Conservation (phyloP, 2,113 vertebrate genomes). For the Antechinus stuartii region DNA sequence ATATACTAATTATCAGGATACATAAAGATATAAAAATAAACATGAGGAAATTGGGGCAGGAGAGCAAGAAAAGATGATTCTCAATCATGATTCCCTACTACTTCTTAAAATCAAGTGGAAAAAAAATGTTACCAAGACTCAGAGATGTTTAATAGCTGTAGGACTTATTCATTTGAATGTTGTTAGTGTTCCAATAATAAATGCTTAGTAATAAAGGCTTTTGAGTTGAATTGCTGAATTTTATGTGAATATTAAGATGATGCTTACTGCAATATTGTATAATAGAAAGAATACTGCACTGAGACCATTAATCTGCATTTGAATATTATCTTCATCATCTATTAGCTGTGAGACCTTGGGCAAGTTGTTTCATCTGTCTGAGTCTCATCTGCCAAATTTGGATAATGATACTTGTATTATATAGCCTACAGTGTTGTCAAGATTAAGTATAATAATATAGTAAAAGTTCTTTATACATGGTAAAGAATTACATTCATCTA, state of each 20-base stretch:
- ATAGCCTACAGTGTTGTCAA: background rate
- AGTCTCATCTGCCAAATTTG: background rate
- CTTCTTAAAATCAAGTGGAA: background rate
- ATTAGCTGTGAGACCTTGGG: background rate
- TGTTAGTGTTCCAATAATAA: background rate
- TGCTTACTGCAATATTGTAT: background rate
- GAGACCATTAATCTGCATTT: background rate
- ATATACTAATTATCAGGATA: background rate
- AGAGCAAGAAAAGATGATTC: background rate
- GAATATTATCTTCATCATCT: background rate
- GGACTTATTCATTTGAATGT: background rate
- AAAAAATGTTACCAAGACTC: background rate
- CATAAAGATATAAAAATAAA: background rate
- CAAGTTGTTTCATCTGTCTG: background rate
- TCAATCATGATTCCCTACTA: background rate
- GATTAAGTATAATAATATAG: background rate
- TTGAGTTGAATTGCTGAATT: background rate
- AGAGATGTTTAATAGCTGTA: background rate
- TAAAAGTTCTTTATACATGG: background rate
- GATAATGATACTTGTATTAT: background rate
- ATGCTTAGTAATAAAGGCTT: background rate
- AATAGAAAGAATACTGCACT: background rate
- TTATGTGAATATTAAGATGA: background rate
- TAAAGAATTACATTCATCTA: background rate
- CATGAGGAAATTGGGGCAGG: background rate